phyloP scores from a whole-genome alignment of 2,888 invertebrate species.

The Drosophila helvetica region DNA sequence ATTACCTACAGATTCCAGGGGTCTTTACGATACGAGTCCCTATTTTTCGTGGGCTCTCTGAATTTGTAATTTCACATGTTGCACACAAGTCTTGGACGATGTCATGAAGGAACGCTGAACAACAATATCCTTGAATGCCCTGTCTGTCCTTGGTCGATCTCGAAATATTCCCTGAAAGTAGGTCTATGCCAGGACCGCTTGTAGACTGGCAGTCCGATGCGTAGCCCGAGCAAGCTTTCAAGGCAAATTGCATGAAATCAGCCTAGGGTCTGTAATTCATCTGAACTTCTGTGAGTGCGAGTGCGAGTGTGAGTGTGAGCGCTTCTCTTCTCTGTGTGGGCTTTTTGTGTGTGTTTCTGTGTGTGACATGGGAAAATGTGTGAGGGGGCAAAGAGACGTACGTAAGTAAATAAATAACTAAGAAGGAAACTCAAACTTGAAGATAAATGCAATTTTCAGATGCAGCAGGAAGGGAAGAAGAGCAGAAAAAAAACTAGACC shows the following conservation, averaged over 20 bases:
- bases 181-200: no score
- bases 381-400: conserved; percentile 3
- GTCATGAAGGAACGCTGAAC: no score
- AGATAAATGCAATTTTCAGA: conserved; percentile 73
- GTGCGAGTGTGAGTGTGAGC: no score
- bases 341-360: neutral
- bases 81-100: no score
- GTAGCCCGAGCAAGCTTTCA: neutral
- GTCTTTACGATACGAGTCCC: no score
- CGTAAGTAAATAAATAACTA: conserved; percentile 55
- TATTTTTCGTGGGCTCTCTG: no score
- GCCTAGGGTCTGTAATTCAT: conserved; percentile 46
- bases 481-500: neutral
- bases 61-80: no score
- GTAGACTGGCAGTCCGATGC: neutral
- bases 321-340: no score
- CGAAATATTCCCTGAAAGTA: no score
- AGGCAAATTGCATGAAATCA: conserved; percentile 61
- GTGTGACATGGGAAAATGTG: conserved; percentile 4
- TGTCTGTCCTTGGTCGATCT: no score
- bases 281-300: neutral
- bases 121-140: no score
- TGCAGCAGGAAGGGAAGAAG: conserved; percentile 22
- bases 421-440: conserved; percentile 54
- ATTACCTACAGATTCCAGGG: no score